A percentile compares a stretch with the other conserved stretches of the same genome.
phyloP scores from a whole-genome alignment of 2,888 invertebrate species.

The Thereva unica region DNA sequence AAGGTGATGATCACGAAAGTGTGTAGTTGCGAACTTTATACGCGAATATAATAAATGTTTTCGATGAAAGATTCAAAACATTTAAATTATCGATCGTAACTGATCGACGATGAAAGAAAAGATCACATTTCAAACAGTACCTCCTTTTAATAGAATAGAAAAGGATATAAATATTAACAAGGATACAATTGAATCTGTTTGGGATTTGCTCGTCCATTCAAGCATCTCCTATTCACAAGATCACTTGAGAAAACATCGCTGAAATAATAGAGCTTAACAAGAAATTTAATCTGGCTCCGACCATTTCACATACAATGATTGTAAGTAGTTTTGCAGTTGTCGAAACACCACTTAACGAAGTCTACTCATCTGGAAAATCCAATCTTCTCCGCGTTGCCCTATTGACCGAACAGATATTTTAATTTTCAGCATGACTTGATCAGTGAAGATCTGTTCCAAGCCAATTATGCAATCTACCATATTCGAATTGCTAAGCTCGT shows the following conservation, averaged over 20 bases:
- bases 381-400: constrained; percentile 8
- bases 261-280: neutral
- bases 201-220: neutral
- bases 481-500: neutral
- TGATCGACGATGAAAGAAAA: constrained; percentile 1
- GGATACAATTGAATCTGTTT: neutral
- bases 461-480: constrained; percentile 19
- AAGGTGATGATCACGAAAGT: constrained; percentile 29
- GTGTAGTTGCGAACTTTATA: constrained; percentile 5
- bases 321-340: no score
- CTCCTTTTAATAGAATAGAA: constrained; percentile 5
- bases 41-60: constrained; percentile 13
- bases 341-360: neutral
- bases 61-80: constrained; percentile 6
- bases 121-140: constrained; percentile 14
- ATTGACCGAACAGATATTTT: neutral
- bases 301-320: no score
- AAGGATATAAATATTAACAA: no score
- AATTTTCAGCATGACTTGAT: constrained; percentile 19
- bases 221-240: constrained; percentile 6
- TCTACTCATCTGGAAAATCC: constrained; percentile 22
- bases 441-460: neutral
- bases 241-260: constrained; percentile 13
- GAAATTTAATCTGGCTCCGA: no score
- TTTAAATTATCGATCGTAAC: neutral